Percentiles rank a stretch among this genome's conserved stretches.
These are phyloP conservation scores for Gallinago stenura DNA, from an alignment of 2,797 vertebrate genomes.

Conservation along the genomic window DNA sequence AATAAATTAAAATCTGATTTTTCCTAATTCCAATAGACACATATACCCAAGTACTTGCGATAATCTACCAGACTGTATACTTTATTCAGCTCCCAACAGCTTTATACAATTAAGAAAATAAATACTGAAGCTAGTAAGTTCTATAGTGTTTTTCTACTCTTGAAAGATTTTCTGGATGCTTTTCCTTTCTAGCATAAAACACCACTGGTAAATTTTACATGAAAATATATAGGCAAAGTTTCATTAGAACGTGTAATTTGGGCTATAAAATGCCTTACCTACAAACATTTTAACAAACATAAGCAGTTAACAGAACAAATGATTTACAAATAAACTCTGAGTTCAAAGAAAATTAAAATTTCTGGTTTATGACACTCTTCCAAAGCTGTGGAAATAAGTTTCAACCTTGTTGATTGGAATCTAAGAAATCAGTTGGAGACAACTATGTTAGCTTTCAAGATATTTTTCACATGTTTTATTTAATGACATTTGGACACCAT, in stretches of 20 bases:
- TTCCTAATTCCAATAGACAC: neutral
- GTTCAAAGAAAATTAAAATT: neutral
- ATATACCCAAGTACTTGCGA: neutral
- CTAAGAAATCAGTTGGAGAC: neutral
- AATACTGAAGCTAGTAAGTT: accelerated
- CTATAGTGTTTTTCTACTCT: neutral
- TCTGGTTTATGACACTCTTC: neutral
- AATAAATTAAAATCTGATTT: neutral
- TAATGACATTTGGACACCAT: neutral
- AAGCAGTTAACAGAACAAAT: neutral
- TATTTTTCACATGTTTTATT: neutral
- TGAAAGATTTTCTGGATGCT: neutral
- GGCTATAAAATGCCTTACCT: neutral
- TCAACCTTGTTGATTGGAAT: neutral
- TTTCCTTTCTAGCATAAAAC: neutral
- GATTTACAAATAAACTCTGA: neutral
- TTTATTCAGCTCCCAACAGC: neutral
- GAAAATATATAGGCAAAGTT: neutral
- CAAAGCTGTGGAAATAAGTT: neutral
- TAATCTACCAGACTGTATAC: neutral
- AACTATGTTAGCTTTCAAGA: neutral
- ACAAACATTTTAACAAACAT: neutral
- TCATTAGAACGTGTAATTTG: neutral
- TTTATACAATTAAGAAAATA: neutral
- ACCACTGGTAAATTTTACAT: neutral